These are phyloP conservation scores for Melierax canorus DNA, from an alignment of 2,113 vertebrate genomes.

Conservation along the genomic window DNA sequence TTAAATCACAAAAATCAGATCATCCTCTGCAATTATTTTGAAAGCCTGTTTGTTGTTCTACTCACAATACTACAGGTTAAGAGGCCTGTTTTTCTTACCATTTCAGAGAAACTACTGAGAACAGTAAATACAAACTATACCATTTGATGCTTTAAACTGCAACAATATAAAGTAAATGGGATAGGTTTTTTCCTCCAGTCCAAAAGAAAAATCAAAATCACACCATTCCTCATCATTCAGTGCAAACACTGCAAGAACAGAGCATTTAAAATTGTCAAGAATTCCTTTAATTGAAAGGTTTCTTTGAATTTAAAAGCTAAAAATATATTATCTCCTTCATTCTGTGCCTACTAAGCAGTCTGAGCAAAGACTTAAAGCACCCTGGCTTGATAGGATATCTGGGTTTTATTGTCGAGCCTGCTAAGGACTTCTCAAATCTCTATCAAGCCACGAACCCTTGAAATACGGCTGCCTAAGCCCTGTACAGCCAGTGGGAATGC, in stretches of 20 bases:
- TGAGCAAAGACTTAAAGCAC: constrained; percentile 20
- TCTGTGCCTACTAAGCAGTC: not conserved
- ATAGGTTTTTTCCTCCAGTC: not conserved
- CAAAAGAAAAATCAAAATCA: not conserved
- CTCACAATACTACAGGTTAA: not conserved
- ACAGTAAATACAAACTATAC: not conserved
- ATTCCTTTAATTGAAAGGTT: not conserved
- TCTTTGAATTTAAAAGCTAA: not conserved
- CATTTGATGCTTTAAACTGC: not conserved
- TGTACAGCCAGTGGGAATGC: not conserved
- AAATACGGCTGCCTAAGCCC: not conserved
- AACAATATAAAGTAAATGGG: not conserved
- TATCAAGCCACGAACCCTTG: not conserved
- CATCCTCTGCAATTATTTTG: not conserved
- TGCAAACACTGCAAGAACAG: not conserved
- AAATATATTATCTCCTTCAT: not conserved
- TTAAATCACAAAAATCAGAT: not conserved
- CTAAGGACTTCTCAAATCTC: constrained; percentile 10
- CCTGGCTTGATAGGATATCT: not conserved
- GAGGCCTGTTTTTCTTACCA: not conserved
- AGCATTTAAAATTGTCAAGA: not conserved
- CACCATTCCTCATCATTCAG: not conserved
- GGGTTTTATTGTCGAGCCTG: not conserved
- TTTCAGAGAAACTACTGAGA: not conserved
- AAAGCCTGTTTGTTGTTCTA: not conserved